Base-by-base conservation (phyloP, 92 coral and sea anemone genomes). In the Zoanthus solanderi region DNA sequence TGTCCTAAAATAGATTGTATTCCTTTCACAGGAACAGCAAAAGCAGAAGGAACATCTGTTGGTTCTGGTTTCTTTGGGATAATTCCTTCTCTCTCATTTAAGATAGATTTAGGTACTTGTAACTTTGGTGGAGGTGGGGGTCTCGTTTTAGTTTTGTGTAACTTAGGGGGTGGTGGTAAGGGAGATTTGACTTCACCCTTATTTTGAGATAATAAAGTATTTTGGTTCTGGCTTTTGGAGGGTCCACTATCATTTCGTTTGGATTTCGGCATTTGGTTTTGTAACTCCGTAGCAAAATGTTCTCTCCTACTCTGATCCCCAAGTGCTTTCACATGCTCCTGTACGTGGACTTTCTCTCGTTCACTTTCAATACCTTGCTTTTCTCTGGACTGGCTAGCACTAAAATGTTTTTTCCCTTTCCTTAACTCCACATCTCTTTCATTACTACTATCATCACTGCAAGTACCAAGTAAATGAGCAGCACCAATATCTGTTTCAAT, bases 91-190 rank as follows among this genome's bases (percentile, higher is more conserved):
- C 94, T 78, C 57, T 91, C 90, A 85, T 95, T 95, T 77, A 95
- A 91, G 72, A 95, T 95, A 18, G 98, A 93, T 46, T 91, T 91
- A 3, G 98, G 98, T 44, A 95, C 94, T 80, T 93, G 89, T 74
- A 95, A 86, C 10, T 90, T 94, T 69, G 98, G 98, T 2, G 98
- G 98, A 1, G 98, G 98, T 31, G 92, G 93, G 65, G 98, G 90
- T 44, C 92, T 95, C 3, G 93, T 92, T 84, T 91, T 94, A 7
- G 93, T 90, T 77, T 91, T 94, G n/a, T 92, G 91, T 15, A 92
- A 56, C 84, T 92, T 94, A 18, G 98, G 98, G 46, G 95, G 98
- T 16, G 92, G 90, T 65, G 95, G 91, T 46, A 91, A 68, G 73
- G 56, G 67, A 75, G 90, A 84, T 9, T 75, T 45, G 13, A 87